Percentiles rank a stretch among this genome's conserved stretches.
These are phyloP conservation scores for Epinephelus moara DNA, from an alignment of 2,113 vertebrate genomes.

Conservation along the genomic window DNA sequence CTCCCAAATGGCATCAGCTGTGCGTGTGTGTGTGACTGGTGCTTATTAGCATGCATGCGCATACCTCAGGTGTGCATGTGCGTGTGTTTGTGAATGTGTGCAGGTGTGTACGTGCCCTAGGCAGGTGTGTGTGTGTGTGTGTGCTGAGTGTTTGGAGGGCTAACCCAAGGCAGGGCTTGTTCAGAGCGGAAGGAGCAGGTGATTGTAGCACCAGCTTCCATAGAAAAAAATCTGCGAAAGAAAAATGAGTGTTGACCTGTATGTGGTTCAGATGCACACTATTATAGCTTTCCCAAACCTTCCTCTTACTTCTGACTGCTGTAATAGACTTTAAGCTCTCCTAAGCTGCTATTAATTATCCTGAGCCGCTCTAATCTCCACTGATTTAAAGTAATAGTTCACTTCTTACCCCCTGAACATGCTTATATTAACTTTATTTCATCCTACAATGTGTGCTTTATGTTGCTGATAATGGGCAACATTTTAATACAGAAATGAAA, in stretches of 20 bases:
- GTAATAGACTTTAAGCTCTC: constrained; percentile 44
- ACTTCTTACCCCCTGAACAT: background rate
- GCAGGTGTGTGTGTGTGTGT: constrained; percentile 10
- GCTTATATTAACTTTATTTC: background rate
- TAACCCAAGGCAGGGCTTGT: constrained; percentile 51
- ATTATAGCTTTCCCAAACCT: background rate
- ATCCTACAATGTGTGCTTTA: no score
- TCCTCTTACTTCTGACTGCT: background rate
- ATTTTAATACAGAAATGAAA: no score
- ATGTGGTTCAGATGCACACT: constrained; percentile 4
- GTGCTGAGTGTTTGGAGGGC: constrained; percentile 10
- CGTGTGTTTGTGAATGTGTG: background rate
- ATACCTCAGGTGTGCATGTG: constrained; percentile 19
- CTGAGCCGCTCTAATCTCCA: constrained; percentile 42
- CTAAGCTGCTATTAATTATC: constrained; percentile 56
- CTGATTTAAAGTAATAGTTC: constrained; percentile 10
- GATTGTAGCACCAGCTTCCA: constrained; percentile 31
- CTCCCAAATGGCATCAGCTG: constrained; percentile 58
- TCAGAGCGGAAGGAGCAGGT: constrained; percentile 46
- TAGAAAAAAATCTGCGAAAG: constrained; percentile 37
- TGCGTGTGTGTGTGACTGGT: constrained; percentile 10
- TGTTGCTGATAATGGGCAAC: no score
- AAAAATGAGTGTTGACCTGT: constrained; percentile 39
- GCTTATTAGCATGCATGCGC: constrained; percentile 16
- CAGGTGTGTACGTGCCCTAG: background rate